These are phyloP conservation scores for Indri indri DNA, from an alignment of 2,113 vertebrate genomes.

Conservation along the genomic window DNA sequence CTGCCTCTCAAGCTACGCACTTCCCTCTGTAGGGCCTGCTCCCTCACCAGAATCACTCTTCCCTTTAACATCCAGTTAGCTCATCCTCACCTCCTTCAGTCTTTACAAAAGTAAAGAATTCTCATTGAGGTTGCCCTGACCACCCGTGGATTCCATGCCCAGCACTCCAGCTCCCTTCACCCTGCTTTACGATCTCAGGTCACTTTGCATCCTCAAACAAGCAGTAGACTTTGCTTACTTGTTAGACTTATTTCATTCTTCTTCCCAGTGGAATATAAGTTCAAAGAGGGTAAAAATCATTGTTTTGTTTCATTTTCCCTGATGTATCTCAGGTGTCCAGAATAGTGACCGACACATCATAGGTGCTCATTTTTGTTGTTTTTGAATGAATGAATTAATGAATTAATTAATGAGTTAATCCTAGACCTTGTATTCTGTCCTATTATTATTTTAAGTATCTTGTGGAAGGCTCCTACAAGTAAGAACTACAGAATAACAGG, in stretches of 20 bases:
- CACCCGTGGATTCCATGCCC: too few species aligned
- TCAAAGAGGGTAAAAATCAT: background rate
- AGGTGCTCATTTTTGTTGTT: background rate
- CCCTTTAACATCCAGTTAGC: fast-evolving
- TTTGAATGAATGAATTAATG: background rate
- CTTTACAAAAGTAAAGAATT: background rate
- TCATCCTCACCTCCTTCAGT: background rate
- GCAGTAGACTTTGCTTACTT: background rate
- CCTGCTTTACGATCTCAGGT: background rate
- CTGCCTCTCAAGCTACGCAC: fast-evolving
- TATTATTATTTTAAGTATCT: background rate
- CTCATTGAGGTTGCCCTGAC: background rate
- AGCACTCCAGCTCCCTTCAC: background rate
- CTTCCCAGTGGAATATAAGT: background rate
- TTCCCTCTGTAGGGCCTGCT: background rate
- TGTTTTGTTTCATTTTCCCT: background rate
- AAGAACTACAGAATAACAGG: background rate
- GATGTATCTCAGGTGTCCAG: background rate
- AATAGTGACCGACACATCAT: background rate
- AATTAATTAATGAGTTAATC: background rate
- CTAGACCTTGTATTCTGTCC: background rate
- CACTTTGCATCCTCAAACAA: background rate
- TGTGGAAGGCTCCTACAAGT: background rate
- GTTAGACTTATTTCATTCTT: background rate
- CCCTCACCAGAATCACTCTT: background rate